A percentile compares a stretch with the other conserved stretches of the same genome.
Conservation (phyloP, 2,113 vertebrate species). For the Daphoenositta chrysoptera region DNA sequence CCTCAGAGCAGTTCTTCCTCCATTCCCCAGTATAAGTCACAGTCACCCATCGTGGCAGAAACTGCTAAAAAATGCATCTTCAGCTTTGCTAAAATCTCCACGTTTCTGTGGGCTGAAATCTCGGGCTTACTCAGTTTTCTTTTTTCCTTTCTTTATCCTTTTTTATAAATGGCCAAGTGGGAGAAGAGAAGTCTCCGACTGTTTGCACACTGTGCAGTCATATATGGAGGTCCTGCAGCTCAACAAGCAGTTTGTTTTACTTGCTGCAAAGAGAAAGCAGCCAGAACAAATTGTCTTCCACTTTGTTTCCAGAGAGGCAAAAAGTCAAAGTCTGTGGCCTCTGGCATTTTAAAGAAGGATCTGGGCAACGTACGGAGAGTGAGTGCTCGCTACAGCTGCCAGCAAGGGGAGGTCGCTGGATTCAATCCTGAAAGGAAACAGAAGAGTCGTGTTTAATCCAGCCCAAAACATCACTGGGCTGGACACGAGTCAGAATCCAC, state of each 20-base stretch:
- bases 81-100: not conserved
- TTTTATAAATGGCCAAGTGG: constrained; percentile 9
- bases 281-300: constrained; percentile 46
- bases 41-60: constrained; percentile 14
- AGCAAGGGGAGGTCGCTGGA: constrained; percentile 96
- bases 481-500: not conserved
- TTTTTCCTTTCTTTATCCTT: not conserved
- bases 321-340: constrained; percentile 26
- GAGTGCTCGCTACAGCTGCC: constrained; percentile 95
- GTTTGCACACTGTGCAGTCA: not conserved
- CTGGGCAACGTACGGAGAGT: constrained; percentile 97
- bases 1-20: not conserved
- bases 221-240: not conserved
- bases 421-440: constrained; percentile 85
- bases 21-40: not conserved
- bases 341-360: constrained; percentile 85
- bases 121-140: not conserved
- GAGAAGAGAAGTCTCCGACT: not conserved
- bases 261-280: constrained; percentile 9
- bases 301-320: constrained; percentile 19
- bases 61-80: not conserved
- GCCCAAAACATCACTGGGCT: not conserved
- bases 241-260: constrained; percentile 14
- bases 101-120: not conserved
- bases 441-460: not conserved